A percentile compares a stretch with the other conserved stretches of the same genome.
These are phyloP conservation scores for Mus minutoides DNA, from an alignment of 2,797 vertebrate species.

Conservation along the genomic window DNA sequence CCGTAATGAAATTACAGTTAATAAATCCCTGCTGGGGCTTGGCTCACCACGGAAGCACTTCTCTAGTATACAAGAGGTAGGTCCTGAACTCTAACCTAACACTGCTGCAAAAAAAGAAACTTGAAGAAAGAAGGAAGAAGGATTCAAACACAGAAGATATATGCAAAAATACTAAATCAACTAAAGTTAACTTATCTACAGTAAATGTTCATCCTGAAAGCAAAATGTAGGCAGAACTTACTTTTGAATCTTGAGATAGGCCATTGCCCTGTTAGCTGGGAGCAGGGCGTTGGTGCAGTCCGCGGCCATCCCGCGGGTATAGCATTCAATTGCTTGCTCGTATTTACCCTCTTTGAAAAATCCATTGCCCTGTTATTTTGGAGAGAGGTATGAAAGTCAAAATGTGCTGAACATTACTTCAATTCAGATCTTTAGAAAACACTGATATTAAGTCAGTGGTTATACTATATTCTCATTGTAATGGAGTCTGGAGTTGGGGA, in stretches of 20 bases:
- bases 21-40: not conserved
- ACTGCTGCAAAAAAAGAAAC: not conserved
- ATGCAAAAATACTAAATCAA: not conserved
- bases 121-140: not conserved
- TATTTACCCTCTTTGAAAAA: constrained; percentile 98
- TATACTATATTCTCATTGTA: not conserved
- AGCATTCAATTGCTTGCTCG: constrained; percentile 94
- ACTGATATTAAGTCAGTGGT: not conserved
- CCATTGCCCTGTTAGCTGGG: constrained; percentile 98
- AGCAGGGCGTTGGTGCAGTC: constrained; percentile 94
- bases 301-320: constrained; percentile 93
- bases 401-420: not conserved
- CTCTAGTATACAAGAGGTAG: no score
- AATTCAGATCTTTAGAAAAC: constrained; percentile 43
- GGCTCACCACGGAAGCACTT: not conserved
- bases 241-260: constrained; percentile 95
- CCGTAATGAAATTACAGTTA: not conserved
- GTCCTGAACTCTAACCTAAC: not conserved
- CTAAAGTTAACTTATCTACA: not conserved
- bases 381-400: constrained; percentile 40
- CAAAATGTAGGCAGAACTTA: constrained; percentile 81
- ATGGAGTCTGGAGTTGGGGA: not conserved
- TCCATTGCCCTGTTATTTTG: constrained; percentile 92
- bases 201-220: constrained; percentile 37
- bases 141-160: not conserved